Base-by-base conservation (phyloP, 2,797 vertebrate species). In the Chaetodon trifasciatus region DNA sequence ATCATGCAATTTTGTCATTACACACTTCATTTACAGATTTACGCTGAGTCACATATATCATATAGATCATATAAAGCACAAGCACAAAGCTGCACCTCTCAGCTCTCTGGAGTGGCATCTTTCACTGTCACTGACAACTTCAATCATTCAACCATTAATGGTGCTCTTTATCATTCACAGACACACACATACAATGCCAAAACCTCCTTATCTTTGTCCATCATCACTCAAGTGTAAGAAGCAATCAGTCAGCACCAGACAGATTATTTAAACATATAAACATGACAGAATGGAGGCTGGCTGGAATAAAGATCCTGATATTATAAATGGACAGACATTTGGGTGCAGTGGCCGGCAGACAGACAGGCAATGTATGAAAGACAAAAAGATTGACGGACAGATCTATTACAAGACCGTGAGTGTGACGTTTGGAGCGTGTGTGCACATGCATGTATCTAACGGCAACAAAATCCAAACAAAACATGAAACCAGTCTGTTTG, bases 401-500 rank as follows among this genome's bases (percentile, higher is more conserved):
- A 63, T 8, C 19, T 69, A 40, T 70, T 72, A 37, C 1, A 1
- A 42, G 28, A 60, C 63, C 57, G 7, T 49, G 35, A 65, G 28
- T 1, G 17, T 13, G 17, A 58, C 1, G 4, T 46, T 47, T 55
- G 23, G 52, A 16, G 24, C 13, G 56, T 21, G 52, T 40, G 47
- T 5, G 50, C 16, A 13, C 0, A 7, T 28, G 40, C 5, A 10
- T 75, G 67, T 70, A 50, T 81, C 58, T 61, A 13, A 57, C 60
- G 70, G 63, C 74, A 71, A 74, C 60, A 66, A 52, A 82, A 71
- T 67, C 63, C 76, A 70, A 82, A 70, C 56, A 52, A 50, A 76
- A 81, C 68, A 69, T 79, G 64, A 78, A 74, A 77, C 40, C 67
- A 60, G 78, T 40, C 71, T 28, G 63, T 86, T 84, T 88, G 83